phyloP scores from a whole-genome alignment of 2,888 invertebrate species.

The Laspeyria flexula region DNA sequence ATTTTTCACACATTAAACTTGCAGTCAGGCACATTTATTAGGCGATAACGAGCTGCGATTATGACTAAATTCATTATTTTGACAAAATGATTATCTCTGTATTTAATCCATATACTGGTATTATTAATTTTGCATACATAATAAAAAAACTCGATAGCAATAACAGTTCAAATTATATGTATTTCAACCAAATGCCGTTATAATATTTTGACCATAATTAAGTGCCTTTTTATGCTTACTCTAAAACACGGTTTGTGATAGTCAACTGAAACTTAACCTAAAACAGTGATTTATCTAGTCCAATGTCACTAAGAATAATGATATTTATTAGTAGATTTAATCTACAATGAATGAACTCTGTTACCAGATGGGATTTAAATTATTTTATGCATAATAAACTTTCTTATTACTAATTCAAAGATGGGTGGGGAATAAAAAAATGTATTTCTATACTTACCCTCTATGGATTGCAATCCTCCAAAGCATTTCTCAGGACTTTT shows the following conservation, averaged over 20 bases:
- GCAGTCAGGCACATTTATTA: conserved; percentile 8
- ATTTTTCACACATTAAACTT: conserved; percentile 48
- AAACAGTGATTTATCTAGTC: conserved; percentile 62
- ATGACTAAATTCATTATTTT: background rate
- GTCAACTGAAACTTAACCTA: conserved; percentile 62
- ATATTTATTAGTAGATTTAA: conserved; percentile 76
- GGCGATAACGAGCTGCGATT: background rate
- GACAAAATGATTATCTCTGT: background rate
- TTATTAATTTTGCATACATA: too few species aligned
- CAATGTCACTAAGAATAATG: conserved; percentile 59
- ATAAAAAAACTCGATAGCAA: too few species aligned
- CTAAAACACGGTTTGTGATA: conserved; percentile 43
- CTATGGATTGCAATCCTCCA: conserved; percentile 41
- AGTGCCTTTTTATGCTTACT: conserved; percentile 55
- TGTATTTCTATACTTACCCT: conserved; percentile 68
- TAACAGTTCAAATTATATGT: background rate
- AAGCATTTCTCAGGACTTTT: conserved; percentile 7
- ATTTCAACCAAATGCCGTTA: background rate
- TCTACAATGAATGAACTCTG: conserved; percentile 63
- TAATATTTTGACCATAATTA: conserved; percentile 12
- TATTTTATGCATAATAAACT: conserved; percentile 59
- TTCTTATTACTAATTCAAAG: conserved; percentile 61
- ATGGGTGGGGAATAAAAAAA: conserved; percentile 63
- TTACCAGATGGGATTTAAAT: conserved; percentile 55
- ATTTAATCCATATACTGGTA: background rate